Percentiles rank a stretch among this genome's conserved stretches.
Conservation (phyloP, 2,113 vertebrate genomes). For the Zosterops japonicus region DNA sequence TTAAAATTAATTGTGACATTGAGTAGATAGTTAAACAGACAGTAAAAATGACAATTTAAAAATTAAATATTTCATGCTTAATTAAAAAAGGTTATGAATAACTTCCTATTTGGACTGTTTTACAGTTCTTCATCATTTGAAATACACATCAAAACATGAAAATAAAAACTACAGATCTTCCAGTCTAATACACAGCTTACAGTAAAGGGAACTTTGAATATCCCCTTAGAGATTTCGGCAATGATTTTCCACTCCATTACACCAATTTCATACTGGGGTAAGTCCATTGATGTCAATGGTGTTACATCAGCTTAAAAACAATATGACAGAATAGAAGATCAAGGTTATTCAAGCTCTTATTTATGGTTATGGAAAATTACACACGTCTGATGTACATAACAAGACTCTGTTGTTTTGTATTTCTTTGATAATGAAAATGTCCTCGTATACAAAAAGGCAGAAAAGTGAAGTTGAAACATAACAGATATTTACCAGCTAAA, state of each 20-base stretch:
- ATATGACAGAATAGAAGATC: slow-evolving; percentile 64
- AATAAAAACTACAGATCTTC: slow-evolving; percentile 46
- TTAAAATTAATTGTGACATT: slow-evolving; percentile 59
- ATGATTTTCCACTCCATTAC: slow-evolving; percentile 69
- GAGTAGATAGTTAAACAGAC: slow-evolving; percentile 61
- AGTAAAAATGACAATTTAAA: slow-evolving; percentile 67
- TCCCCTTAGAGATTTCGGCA: slow-evolving; percentile 59
- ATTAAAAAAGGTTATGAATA: slow-evolving; percentile 70
- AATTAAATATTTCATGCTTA: slow-evolving; percentile 67
- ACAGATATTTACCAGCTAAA: slow-evolving; percentile 52
- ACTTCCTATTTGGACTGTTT: slow-evolving; percentile 43
- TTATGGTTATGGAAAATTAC: slow-evolving; percentile 67
- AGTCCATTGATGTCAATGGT: slow-evolving; percentile 62
- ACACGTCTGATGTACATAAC: slow-evolving; percentile 24
- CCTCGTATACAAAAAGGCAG: neutral
- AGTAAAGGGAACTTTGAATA: slow-evolving; percentile 57
- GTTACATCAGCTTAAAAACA: slow-evolving; percentile 63
- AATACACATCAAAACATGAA: slow-evolving; percentile 67
- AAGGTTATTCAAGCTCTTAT: slow-evolving; percentile 65
- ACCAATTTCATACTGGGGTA: slow-evolving; percentile 66
- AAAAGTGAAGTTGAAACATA: slow-evolving; percentile 52
- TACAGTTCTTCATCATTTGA: slow-evolving; percentile 47
- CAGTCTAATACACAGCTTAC: slow-evolving; percentile 50
- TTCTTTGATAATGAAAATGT: slow-evolving; percentile 56
- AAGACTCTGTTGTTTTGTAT: slow-evolving; percentile 23